phyloP scores from a whole-genome alignment of 1,140 invertebrate genomes.

The Drosophila oshimai region DNA sequence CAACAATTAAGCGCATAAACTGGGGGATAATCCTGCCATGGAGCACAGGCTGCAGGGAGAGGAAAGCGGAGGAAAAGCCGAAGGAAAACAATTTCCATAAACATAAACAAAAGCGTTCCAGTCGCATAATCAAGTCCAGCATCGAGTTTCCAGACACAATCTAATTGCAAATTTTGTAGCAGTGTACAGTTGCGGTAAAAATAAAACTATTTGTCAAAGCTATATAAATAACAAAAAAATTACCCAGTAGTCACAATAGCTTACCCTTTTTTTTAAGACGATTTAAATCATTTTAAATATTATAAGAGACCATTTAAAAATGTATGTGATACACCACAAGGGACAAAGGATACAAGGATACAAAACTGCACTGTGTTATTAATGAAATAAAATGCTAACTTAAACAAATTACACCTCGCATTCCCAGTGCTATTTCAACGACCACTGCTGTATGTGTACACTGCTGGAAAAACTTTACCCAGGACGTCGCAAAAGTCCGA shows the following conservation, averaged over 20 bases:
- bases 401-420: background rate
- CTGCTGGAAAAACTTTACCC: conserved; percentile 19
- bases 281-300: too few species aligned
- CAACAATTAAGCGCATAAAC: conserved; percentile 72
- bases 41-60: background rate
- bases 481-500: background rate
- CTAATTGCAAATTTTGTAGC: conserved; percentile 68
- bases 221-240: too few species aligned
- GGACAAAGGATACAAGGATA: too few species aligned
- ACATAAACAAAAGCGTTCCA: conserved; percentile 64
- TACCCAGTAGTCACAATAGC: too few species aligned
- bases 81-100: conserved; percentile 70
- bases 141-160: conserved; percentile 32
- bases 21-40: conserved; percentile 55
- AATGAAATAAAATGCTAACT: background rate
- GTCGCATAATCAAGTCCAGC: conserved; percentile 63
- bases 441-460: background rate
- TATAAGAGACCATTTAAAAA: too few species aligned
- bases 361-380: too few species aligned
- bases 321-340: too few species aligned
- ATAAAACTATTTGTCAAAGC: too few species aligned
- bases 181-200: conserved; percentile 12
- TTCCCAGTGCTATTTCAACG: background rate
- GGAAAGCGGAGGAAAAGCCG: background rate
- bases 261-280: too few species aligned